Evolutionary conservation across 2,888 invertebrate species (phyloP), one percentile per base, ranked within the genome.

Genomic region (Oeneis ivallda): DNA sequence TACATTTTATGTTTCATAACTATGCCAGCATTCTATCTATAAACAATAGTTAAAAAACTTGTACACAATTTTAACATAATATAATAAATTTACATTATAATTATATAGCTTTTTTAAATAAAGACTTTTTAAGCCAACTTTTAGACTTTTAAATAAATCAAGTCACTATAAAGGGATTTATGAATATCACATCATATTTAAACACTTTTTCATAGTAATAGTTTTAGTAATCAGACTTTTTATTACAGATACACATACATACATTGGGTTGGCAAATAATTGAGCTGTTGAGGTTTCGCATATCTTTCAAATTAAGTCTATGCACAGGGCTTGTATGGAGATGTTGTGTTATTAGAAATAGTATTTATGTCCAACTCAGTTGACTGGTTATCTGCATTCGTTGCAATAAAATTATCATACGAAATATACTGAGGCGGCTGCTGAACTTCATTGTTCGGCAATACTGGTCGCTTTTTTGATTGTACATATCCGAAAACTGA

Each of bases 401-500:
- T 85, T 13, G 85, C 81, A 53, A 86, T 84, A 64, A 91, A 92
- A 76, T 92, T 90, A 71, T 92, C 90, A 70, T 96, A 96, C 32
- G 96, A 96, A 77, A 96, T 95, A 83, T 96, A 96, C 78, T 96
- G 96, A 8, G 96, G 96, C 13, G 95, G 94, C 77, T 95, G 92
- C 72, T 95, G 95, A 1, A 81, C 81, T 66, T 95, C 94, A 64
- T 95, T 88, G 86, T 97, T 96, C 9, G 95, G 93, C 32, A 95
- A 94, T 70, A 94, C 94, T 71, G 96, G 93, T 78, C 97, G 94
- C 85, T 97, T 96, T 86, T 97, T 96, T 70, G 96, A 93, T 85
- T 97, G 97, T 70, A 97, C 94, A 82, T 96, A 97, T 34, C 96
- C 96, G 71, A 97, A 92, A 54, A 95, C 94, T n/a, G 96, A 96